Conservation (phyloP, 2,113 vertebrate species). For the Rostratula benghalensis region DNA sequence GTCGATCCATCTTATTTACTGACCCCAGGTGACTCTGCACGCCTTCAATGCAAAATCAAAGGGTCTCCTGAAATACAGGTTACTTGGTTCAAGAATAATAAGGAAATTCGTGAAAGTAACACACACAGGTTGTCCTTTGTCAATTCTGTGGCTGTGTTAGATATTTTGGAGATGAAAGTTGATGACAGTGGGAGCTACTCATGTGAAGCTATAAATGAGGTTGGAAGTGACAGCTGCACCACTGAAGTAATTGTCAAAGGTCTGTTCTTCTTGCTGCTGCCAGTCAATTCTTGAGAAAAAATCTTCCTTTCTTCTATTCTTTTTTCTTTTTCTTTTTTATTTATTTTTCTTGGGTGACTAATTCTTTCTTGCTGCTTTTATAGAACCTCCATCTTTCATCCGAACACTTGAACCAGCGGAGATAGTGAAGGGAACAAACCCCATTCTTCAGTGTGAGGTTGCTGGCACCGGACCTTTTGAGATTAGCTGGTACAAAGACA, state of each 20-base stretch:
- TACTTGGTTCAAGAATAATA: slow-evolving; percentile 96
- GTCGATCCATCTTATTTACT: slow-evolving; percentile 91
- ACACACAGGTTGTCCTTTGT: slow-evolving; percentile 87
- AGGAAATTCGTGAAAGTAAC: slow-evolving; percentile 87
- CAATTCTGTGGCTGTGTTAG: slow-evolving; percentile 83
- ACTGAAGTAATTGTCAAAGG: slow-evolving; percentile 91
- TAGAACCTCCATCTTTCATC: slow-evolving; percentile 93
- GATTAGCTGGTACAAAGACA: slow-evolving; percentile 95
- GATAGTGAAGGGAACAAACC: slow-evolving; percentile 86
- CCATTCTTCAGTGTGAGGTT: slow-evolving; percentile 89
- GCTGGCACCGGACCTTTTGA: slow-evolving; percentile 93
- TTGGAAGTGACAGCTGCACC: slow-evolving; percentile 91
- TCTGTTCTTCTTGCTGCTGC: slow-evolving; percentile 74
- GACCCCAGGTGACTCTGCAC: slow-evolving; percentile 90
- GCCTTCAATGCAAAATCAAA: slow-evolving; percentile 90
- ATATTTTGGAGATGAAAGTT: slow-evolving; percentile 83
- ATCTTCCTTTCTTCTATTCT: background rate
- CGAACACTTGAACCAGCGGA: slow-evolving; percentile 89
- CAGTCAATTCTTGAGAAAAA: background rate
- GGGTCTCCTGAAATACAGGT: slow-evolving; percentile 92
- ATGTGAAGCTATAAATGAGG: slow-evolving; percentile 93
- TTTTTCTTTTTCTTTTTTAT: background rate
- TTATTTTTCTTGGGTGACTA: background rate
- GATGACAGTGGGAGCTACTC: slow-evolving; percentile 92
- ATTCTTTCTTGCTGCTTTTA: slow-evolving; percentile 69